Evolutionary conservation across 64 coral and sea anemone species (phyloP).

Genomic region (Montipora foliosa): DNA sequence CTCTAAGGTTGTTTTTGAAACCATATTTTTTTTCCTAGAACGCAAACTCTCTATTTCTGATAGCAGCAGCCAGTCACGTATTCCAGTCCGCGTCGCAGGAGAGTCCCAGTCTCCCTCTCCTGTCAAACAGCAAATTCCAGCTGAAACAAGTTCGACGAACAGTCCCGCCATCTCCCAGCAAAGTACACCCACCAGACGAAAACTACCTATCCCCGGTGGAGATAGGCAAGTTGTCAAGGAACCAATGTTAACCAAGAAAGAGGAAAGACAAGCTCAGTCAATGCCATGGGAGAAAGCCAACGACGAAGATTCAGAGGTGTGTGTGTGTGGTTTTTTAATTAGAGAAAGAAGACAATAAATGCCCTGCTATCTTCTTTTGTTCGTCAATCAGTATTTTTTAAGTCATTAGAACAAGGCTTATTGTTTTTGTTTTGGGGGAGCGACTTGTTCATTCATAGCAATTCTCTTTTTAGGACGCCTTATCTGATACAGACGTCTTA

Average conservation of each 20-base stretch:
- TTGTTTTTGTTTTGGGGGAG: neutral
- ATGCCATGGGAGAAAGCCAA: conserved; percentile 31
- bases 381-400: too few relatives aligned
- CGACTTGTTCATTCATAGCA: neutral
- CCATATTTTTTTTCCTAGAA: neutral
- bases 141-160: neutral
- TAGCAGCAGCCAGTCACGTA: neutral
- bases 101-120: conserved; percentile 37
- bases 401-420: neutral
- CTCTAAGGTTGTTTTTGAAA: too few relatives aligned
- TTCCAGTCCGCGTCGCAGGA: neutral
- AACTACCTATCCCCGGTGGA: conserved; percentile 32
- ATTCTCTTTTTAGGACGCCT: conserved; percentile 1
- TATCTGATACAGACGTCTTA: conserved; percentile 66
- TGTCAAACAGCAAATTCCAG: neutral
- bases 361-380: too few relatives aligned
- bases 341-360: too few relatives aligned
- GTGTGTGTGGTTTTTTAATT: neutral
- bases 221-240: conserved; percentile 11
- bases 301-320: conserved; percentile 80
- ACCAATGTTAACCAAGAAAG: neutral
- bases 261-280: neutral
- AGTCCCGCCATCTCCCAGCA: conserved; percentile 34
- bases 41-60: neutral
- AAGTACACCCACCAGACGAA: conserved; percentile 20